Percentiles rank a stretch among this genome's conserved stretches.
These are phyloP conservation scores for Acrobasis repandana DNA, from an alignment of 2,888 invertebrate species.

Conservation along the genomic window DNA sequence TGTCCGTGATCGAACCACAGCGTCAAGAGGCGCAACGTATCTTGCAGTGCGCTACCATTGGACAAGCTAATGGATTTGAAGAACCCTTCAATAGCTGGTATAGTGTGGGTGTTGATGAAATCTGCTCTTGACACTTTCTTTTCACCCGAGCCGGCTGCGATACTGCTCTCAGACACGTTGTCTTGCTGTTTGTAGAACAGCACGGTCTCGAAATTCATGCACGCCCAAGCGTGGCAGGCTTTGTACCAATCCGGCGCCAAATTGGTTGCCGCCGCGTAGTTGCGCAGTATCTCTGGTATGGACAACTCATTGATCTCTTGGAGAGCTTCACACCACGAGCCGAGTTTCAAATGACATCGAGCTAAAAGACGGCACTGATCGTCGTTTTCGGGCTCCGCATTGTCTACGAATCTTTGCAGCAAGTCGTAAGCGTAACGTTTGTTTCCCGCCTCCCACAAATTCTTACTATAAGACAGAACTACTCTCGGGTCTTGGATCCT, in stretches of 20 bases:
- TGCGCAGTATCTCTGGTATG: slow-evolving; percentile 88
- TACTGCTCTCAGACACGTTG: slow-evolving; percentile 70
- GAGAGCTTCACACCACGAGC: slow-evolving; percentile 96
- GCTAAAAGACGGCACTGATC: slow-evolving; percentile 84
- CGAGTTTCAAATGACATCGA: slow-evolving; percentile 96
- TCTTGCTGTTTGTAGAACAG: slow-evolving; percentile 83
- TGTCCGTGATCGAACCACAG: slow-evolving; percentile 99
- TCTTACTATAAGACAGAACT: slow-evolving; percentile 97
- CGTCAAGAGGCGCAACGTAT: slow-evolving; percentile 95
- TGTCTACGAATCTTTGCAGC: slow-evolving; percentile 89
- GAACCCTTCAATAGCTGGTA: slow-evolving; percentile 97
- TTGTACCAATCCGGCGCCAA: slow-evolving; percentile 96
- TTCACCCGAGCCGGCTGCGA: slow-evolving; percentile 69
- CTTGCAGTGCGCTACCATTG: slow-evolving; percentile 96
- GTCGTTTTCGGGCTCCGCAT: slow-evolving; percentile 74
- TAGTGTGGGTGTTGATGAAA: slow-evolving; percentile 85
- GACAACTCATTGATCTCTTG: slow-evolving; percentile 92
- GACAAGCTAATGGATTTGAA: slow-evolving; percentile 97
- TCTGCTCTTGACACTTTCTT: slow-evolving; percentile 71
- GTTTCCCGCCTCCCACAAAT: slow-evolving; percentile 94
- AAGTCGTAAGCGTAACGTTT: slow-evolving; percentile 90
- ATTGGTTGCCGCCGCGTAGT: slow-evolving; percentile 91
- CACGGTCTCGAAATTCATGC: slow-evolving; percentile 98
- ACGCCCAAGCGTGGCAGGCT: slow-evolving; percentile 99
- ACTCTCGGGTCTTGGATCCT: slow-evolving; percentile 92